These are phyloP conservation scores for Platichthys flesus DNA, from an alignment of 2,113 vertebrate species.

Conservation along the genomic window DNA sequence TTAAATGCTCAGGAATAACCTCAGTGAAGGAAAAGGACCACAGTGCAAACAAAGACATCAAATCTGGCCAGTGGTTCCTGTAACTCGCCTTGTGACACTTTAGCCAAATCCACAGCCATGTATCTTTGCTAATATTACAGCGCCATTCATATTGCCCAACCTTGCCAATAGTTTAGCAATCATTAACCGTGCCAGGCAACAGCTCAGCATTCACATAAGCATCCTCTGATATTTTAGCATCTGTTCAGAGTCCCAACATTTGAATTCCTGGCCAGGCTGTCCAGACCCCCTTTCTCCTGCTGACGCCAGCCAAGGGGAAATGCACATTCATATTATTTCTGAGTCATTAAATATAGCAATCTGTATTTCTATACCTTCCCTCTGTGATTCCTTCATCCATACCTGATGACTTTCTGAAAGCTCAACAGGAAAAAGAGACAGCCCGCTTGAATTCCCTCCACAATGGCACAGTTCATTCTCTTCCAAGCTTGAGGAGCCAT, in stretches of 20 bases:
- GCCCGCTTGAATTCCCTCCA: background rate
- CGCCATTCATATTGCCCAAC: constrained; percentile 27
- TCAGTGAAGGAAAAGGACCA: constrained; percentile 13
- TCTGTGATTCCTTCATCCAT: background rate
- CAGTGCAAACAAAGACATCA: constrained; percentile 21
- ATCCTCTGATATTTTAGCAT: constrained; percentile 51
- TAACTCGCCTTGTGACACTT: background rate
- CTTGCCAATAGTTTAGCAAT: constrained; percentile 63
- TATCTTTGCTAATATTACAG: constrained; percentile 48
- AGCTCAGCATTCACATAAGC: constrained; percentile 48
- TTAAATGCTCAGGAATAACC: constrained; percentile 6
- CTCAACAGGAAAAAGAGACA: background rate
- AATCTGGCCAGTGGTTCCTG: constrained; percentile 24
- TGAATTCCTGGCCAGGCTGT: constrained; percentile 21
- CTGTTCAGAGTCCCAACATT: constrained; percentile 57
- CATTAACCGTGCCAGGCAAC: constrained; percentile 66
- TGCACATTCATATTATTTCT: background rate
- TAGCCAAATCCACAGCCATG: constrained; percentile 9
- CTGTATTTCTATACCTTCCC: background rate
- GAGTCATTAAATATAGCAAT: background rate
- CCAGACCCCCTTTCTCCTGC: background rate
- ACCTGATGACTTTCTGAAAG: constrained; percentile 10
- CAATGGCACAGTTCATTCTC: constrained; percentile 14
- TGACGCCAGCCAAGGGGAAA: constrained; percentile 18
- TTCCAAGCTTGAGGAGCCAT: constrained; percentile 5